Evolutionary conservation across 1,140 invertebrate genomes (phyloP).

Genomic region (Centruroides sculpturatus): DNA sequence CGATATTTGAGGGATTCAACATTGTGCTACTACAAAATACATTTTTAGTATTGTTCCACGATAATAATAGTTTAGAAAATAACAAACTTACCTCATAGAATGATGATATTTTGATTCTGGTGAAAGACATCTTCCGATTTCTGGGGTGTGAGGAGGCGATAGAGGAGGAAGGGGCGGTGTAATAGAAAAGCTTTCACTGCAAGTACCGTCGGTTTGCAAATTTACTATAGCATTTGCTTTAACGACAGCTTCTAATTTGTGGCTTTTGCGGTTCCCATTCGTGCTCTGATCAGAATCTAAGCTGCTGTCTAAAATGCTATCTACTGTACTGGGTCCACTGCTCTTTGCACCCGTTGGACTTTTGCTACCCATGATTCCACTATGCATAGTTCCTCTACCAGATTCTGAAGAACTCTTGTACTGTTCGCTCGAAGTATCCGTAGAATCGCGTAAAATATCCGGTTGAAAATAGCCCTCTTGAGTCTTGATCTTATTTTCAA

Average conservation of each 20-base stretch:
- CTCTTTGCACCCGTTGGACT: slow-evolving; percentile 12
- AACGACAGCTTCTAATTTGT: too few relatives aligned
- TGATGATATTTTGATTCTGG: slow-evolving; percentile 17
- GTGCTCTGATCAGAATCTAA: slow-evolving; percentile 22
- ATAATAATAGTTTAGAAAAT: neutral
- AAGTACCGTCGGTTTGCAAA: slow-evolving; percentile 25
- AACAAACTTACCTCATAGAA: slow-evolving; percentile 17
- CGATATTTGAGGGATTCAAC: too few relatives aligned
- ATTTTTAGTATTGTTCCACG: neutral
- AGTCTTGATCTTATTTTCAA: neutral
- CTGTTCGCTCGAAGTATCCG: slow-evolving; percentile 1
- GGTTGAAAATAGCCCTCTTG: slow-evolving; percentile 1
- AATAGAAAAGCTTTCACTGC: slow-evolving; percentile 50
- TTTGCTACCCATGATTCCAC: slow-evolving; percentile 16
- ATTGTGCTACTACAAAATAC: too few relatives aligned
- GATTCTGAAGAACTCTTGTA: slow-evolving; percentile 27
- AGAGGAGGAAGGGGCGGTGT: slow-evolving; percentile 60
- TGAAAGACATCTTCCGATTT: slow-evolving; percentile 14
- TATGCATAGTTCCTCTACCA: slow-evolving; percentile 27
- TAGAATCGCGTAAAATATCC: neutral
- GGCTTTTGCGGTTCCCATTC: neutral
- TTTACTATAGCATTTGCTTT: slow-evolving; percentile 8
- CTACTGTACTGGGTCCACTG: slow-evolving; percentile 9
- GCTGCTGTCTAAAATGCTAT: slow-evolving; percentile 21
- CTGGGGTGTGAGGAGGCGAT: slow-evolving; percentile 43